These are phyloP conservation scores for Ormyrus thymus DNA, from an alignment of 2,888 invertebrate genomes.

Conservation along the genomic window DNA sequence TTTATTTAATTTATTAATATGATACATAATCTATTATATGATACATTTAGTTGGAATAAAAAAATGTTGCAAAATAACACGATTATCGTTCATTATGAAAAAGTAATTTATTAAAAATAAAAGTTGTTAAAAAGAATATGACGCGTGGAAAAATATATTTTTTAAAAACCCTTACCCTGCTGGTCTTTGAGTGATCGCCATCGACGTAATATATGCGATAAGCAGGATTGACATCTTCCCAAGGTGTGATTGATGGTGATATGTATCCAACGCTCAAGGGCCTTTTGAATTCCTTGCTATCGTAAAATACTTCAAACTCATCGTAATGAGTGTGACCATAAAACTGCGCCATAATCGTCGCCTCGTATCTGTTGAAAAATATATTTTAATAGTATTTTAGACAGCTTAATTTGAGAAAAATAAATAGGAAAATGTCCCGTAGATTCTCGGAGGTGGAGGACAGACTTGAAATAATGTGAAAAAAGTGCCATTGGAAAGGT, in stretches of 20 bases:
- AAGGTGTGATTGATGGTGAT: conserved; percentile 96
- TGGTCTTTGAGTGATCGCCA: conserved; percentile 90
- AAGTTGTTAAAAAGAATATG: neutral
- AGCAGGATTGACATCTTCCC: conserved; percentile 93
- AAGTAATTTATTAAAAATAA: neutral
- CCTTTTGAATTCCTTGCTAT: conserved; percentile 87
- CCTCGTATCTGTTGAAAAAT: conserved; percentile 64
- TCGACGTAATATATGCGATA: conserved; percentile 97
- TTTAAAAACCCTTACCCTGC: conserved; percentile 79
- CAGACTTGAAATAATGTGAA: too few species aligned
- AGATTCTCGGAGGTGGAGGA: too few species aligned
- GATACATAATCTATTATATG: too few species aligned
- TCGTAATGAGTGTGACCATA: conserved; percentile 75
- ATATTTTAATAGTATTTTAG: too few species aligned
- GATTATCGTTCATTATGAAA: neutral
- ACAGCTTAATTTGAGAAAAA: too few species aligned
- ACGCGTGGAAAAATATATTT: neutral
- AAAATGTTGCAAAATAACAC: neutral
- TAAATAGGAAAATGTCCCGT: too few species aligned
- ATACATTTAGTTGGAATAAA: too few species aligned
- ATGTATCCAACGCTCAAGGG: conserved; percentile 93
- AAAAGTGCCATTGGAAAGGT: too few species aligned
- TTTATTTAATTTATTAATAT: too few species aligned
- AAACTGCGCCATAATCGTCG: conserved; percentile 50
- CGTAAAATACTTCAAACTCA: conserved; percentile 95